phyloP scores from a whole-genome alignment of 2,113 vertebrate genomes.

The Morone saxatilis region DNA sequence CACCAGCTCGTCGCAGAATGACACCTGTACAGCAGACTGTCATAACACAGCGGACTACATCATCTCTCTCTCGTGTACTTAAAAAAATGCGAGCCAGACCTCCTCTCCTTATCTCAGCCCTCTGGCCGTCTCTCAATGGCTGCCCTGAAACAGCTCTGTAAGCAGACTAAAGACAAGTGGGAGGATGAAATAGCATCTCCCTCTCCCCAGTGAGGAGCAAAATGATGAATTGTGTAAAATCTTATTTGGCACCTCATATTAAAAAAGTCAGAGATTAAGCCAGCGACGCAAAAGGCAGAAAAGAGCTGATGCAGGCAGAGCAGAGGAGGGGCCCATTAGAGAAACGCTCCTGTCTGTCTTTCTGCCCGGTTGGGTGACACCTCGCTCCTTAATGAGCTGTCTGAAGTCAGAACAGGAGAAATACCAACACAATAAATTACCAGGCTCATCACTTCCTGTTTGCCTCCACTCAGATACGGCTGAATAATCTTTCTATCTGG shows the following conservation, averaged over 20 bases:
- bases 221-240: slow-evolving; percentile 82
- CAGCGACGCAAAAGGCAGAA: slow-evolving; percentile 54
- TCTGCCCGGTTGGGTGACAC: slow-evolving; percentile 66
- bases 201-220: slow-evolving; percentile 53
- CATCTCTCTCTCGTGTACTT: neutral
- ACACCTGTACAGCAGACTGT: slow-evolving; percentile 45
- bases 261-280: slow-evolving; percentile 69
- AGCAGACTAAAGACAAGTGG: slow-evolving; percentile 75
- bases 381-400: slow-evolving; percentile 76
- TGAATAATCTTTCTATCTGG: slow-evolving; percentile 74
- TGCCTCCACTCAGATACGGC: slow-evolving; percentile 63
- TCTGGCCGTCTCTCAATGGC: slow-evolving; percentile 40
- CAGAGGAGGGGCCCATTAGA: slow-evolving; percentile 62
- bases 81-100: slow-evolving; percentile 3
- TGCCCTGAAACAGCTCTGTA: slow-evolving; percentile 72
- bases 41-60: slow-evolving; percentile 13
- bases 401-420: slow-evolving; percentile 74
- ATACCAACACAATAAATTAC: slow-evolving; percentile 77
- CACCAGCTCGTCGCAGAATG: slow-evolving; percentile 28
- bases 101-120: slow-evolving; percentile 38
- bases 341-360: slow-evolving; percentile 58
- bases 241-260: slow-evolving; percentile 75
- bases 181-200: slow-evolving; percentile 70
- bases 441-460: slow-evolving; percentile 68
- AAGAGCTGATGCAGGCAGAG: slow-evolving; percentile 74